Base-by-base conservation (phyloP, 2,113 vertebrate species). In the Aplodontia rufa region DNA sequence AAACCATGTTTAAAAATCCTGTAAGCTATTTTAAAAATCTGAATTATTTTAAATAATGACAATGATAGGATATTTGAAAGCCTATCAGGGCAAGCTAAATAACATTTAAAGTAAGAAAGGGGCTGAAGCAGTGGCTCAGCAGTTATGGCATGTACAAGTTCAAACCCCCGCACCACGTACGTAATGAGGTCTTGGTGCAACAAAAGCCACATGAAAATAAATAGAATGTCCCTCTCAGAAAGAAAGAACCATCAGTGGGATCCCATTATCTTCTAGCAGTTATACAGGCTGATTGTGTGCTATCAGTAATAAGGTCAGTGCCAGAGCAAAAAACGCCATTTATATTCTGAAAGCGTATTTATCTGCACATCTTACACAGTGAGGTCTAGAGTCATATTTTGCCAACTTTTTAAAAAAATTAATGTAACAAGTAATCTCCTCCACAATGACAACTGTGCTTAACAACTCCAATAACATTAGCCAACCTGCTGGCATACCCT, bases 371-470 rank as follows among this genome's bases (percentile, higher is more conserved):
- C 30, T 84, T 62, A 76, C 45, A 90, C 37, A 58, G 11, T 58
- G 58, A 97, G 62, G 74, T 72, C 88, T 91, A 93, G 86, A 91
- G 60, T 74, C 93, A 91, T 45, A 26, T 55, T 89, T 92, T 75
- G 71, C 49, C 69, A 87, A 79, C 30, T 81, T 83, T 92, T 90
- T 93, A 64, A 24, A 22, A 19, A 26, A 32, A 96, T 89, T 89
- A 97, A 83, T 51, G 8, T 95, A 94, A 90, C 74, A 95, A 93
- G 80, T 95, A 91, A 90, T 92, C 87, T 95, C 55, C 81, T 76
- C 40, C 66, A 95, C 45, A 96, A 92, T n/a, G 87, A 58, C 45
- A 90, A 90, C 42, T 89, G 62, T 12, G 17, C 14, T 75, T 10
- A 91, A 96, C 95, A 86, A 86, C 30, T 8, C 64, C 69, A 91